These are phyloP conservation scores for Clamator glandarius DNA, from an alignment of 2,797 vertebrate genomes.

Conservation along the genomic window DNA sequence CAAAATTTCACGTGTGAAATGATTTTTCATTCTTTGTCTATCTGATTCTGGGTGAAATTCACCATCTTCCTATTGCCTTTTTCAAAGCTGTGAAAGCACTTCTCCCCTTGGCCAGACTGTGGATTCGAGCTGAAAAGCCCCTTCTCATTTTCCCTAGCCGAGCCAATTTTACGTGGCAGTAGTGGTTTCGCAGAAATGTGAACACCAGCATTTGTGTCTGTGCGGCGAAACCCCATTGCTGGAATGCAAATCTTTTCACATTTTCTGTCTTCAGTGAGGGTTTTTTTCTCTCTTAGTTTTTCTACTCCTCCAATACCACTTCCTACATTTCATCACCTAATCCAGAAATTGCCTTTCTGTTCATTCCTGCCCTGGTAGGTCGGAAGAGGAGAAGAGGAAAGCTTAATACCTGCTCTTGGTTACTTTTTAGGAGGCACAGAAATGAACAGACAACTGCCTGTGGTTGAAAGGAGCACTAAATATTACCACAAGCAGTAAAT, in stretches of 20 bases:
- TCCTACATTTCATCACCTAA: background rate
- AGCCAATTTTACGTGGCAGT: background rate
- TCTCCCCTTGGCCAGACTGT: background rate
- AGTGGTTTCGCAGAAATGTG: background rate
- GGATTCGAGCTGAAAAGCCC: background rate
- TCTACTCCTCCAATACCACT: background rate
- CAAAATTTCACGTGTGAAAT: too few relatives aligned
- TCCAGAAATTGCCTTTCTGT: background rate
- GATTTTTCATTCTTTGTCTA: too few relatives aligned
- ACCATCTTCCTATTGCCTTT: too few relatives aligned
- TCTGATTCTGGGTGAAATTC: too few relatives aligned
- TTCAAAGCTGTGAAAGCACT: background rate
- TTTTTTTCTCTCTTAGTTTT: background rate
- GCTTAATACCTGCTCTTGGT: background rate
- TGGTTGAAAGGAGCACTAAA: background rate
- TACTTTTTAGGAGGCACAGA: background rate
- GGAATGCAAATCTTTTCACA: background rate
- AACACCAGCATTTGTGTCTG: background rate
- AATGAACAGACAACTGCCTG: background rate
- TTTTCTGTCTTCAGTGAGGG: background rate
- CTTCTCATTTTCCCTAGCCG: background rate
- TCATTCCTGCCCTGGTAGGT: background rate
- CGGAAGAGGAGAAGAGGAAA: background rate
- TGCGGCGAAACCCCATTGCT: background rate
- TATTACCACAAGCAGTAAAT: background rate